A percentile compares a stretch with the other conserved stretches of the same genome.
These are phyloP conservation scores for Varanus komodoensis DNA, from an alignment of 2,113 vertebrate genomes.

Conservation along the genomic window DNA sequence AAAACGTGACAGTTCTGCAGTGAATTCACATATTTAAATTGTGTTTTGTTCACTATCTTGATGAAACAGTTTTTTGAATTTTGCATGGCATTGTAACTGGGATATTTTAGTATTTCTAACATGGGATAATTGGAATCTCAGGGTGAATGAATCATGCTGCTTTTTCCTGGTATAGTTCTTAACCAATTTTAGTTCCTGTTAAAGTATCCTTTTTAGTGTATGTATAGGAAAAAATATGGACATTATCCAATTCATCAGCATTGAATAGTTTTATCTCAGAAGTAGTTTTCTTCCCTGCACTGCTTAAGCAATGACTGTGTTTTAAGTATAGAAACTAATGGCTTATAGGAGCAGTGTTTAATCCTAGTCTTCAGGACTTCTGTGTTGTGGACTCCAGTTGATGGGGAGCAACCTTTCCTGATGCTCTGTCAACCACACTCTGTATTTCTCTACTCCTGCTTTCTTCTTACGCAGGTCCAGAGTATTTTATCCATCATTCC, in stretches of 20 bases:
- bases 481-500: neutral
- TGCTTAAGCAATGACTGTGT: neutral
- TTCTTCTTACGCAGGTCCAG: neutral
- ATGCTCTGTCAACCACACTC: neutral
- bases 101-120: neutral
- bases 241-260: neutral
- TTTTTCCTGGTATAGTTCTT: conserved; percentile 20
- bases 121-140: conserved; percentile 34
- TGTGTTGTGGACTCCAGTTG: neutral
- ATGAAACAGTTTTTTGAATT: neutral
- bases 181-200: neutral
- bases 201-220: neutral
- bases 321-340: neutral
- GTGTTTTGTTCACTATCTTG: neutral
- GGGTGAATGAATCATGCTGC: neutral
- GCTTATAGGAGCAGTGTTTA: neutral
- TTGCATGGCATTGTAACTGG: conserved; percentile 7
- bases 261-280: neutral
- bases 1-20: neutral
- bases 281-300: neutral
- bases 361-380: neutral
- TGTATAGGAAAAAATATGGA: neutral
- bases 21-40: neutral
- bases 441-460: neutral
- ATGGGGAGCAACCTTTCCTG: neutral